Evolutionary conservation across 2,888 invertebrate genomes (phyloP).

Genomic region (Cheilosia soror): DNA sequence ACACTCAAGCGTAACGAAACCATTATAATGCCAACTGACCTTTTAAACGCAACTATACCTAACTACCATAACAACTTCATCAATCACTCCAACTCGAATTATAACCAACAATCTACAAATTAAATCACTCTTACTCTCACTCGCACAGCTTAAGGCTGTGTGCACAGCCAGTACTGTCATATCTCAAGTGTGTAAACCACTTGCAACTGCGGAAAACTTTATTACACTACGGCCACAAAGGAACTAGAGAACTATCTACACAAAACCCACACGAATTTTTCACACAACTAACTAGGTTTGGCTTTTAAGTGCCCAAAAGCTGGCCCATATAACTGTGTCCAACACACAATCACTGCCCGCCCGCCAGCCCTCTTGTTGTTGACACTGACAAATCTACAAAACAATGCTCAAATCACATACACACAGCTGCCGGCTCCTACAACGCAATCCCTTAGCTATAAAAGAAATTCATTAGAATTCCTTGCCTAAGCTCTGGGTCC

Average conservation of each 20-base stretch:
- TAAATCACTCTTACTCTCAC: conserved; percentile 33
- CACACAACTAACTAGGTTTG: conserved; percentile 12
- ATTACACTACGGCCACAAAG: conserved; percentile 7
- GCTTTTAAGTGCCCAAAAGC: conserved; percentile 8
- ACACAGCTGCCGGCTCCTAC: conserved; percentile 7
- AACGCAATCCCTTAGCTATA: conserved; percentile 29
- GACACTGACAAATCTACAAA: conserved; percentile 47
- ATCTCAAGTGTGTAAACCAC: conserved; percentile 43
- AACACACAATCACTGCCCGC: neutral
- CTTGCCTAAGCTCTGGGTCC: conserved; percentile 29
- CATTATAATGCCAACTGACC: conserved; percentile 16
- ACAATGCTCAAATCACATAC: conserved; percentile 13
- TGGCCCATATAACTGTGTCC: neutral
- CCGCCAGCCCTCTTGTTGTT: neutral
- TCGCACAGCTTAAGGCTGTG: conserved; percentile 5
- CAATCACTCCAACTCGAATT: conserved; percentile 41
- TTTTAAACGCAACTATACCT: conserved; percentile 11
- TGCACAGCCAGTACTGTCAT: conserved; percentile 37
- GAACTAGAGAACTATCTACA: neutral
- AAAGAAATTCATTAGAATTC: conserved; percentile 72
- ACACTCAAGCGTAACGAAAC: conserved; percentile 1
- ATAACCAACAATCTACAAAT: conserved; percentile 49
- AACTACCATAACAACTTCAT: conserved; percentile 42
- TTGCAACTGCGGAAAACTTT: conserved; percentile 33
- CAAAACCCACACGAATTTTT: conserved; percentile 11